A percentile compares a stretch with the other conserved stretches of the same genome.
These are phyloP conservation scores for Tylochromis polylepis DNA, from an alignment of 2,113 vertebrate species.

Conservation along the genomic window DNA sequence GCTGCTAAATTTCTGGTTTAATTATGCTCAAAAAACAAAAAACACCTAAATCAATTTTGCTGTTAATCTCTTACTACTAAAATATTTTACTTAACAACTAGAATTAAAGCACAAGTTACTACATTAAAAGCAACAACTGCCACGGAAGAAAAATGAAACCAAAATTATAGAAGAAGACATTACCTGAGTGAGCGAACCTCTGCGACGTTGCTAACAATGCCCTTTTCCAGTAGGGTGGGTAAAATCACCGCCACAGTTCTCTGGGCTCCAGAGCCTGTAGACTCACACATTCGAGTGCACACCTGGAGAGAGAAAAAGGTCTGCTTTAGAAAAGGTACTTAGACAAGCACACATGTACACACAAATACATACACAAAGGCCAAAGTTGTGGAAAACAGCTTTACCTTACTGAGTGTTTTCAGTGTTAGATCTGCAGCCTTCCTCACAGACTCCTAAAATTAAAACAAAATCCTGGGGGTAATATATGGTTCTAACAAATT, in stretches of 20 bases:
- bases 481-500: neutral
- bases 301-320: constrained; percentile 71
- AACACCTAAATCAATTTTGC: neutral
- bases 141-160: neutral
- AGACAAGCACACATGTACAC: neutral
- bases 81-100: neutral
- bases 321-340: neutral
- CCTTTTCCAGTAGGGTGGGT: constrained; percentile 93
- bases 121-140: neutral
- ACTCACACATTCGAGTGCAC: constrained; percentile 94
- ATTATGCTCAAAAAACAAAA: neutral
- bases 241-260: constrained; percentile 84
- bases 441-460: constrained; percentile 93
- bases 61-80: neutral
- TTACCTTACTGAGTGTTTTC: constrained; percentile 97
- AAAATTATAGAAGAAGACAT: neutral
- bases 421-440: constrained; percentile 93
- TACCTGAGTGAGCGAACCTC: constrained; percentile 96
- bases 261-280: constrained; percentile 85
- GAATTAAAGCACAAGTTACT: neutral
- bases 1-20: neutral
- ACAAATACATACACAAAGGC: neutral
- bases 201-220: constrained; percentile 89
- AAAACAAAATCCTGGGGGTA: too few species aligned
- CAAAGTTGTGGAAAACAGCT: neutral